These are phyloP conservation scores for Aegithalos caudatus DNA, from an alignment of 2,113 vertebrate species.

Conservation along the genomic window DNA sequence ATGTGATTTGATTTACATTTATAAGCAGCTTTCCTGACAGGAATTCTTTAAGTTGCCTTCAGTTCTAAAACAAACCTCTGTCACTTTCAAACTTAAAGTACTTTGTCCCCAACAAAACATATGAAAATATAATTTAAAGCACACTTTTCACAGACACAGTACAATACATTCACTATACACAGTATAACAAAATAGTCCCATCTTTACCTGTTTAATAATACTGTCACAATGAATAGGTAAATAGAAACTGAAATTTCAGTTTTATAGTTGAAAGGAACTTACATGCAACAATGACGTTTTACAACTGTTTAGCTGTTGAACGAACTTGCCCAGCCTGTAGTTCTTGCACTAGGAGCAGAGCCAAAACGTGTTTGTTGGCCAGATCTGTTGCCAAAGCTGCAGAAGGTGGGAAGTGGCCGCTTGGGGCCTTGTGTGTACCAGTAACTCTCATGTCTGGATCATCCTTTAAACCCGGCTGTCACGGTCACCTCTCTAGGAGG, in stretches of 20 bases:
- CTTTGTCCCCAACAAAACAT: slow-evolving; percentile 86
- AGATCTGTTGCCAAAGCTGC: slow-evolving; percentile 55
- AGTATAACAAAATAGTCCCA: slow-evolving; percentile 92
- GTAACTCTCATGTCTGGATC: slow-evolving; percentile 62
- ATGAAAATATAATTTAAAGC: slow-evolving; percentile 99
- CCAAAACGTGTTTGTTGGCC: slow-evolving; percentile 49
- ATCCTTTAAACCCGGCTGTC: not conserved
- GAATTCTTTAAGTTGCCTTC: slow-evolving; percentile 84
- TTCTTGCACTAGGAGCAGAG: slow-evolving; percentile 72
- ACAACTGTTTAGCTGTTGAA: slow-evolving; percentile 78
- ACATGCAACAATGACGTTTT: slow-evolving; percentile 82
- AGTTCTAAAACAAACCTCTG: slow-evolving; percentile 86
- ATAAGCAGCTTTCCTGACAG: slow-evolving; percentile 91
- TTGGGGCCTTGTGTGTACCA: slow-evolving; percentile 29
- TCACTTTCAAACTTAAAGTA: slow-evolving; percentile 85
- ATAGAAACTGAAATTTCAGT: slow-evolving; percentile 77
- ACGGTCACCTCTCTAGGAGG: not conserved
- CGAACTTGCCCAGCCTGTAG: slow-evolving; percentile 67
- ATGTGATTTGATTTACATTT: slow-evolving; percentile 90
- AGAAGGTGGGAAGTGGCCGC: slow-evolving; percentile 50
- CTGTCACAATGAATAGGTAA: slow-evolving; percentile 85
- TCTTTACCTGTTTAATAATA: slow-evolving; percentile 90
- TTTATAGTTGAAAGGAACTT: slow-evolving; percentile 75
- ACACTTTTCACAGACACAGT: slow-evolving; percentile 92
- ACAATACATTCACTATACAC: slow-evolving; percentile 98